Percentiles rank a stretch among this genome's conserved stretches.
Conservation (phyloP, 2,797 vertebrate genomes). For the Gymnodraco acuticeps region DNA sequence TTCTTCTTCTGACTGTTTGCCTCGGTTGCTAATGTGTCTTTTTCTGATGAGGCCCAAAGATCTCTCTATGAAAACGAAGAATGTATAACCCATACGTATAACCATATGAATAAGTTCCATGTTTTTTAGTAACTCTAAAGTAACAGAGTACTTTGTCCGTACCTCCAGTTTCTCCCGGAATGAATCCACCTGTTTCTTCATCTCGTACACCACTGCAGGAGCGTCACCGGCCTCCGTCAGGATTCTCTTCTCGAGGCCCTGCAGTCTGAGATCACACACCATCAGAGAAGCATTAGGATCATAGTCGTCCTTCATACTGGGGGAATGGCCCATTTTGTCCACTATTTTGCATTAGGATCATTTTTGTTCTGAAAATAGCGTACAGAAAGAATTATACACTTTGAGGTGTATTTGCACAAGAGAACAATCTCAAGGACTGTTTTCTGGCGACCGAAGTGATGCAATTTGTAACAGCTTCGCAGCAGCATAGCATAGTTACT, state of each 20-base stretch:
- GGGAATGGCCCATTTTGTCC: too few species aligned
- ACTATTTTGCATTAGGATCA: too few species aligned
- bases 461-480: too few species aligned
- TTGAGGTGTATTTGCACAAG: too few species aligned
- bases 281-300: neutral
- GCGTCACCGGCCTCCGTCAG: constrained; percentile 77
- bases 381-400: too few species aligned
- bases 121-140: neutral
- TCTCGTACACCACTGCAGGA: constrained; percentile 83
- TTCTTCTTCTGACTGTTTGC: neutral
- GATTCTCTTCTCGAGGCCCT: constrained; percentile 85
- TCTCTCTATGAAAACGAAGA: neutral
- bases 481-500: too few species aligned
- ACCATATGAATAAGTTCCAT: neutral
- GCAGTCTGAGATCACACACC: constrained; percentile 73
- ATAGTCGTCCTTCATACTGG: neutral
- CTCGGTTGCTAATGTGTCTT: neutral
- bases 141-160: neutral
- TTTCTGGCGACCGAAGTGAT: too few species aligned
- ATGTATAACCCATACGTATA: neutral
- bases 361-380: too few species aligned
- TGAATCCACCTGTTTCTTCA: constrained; percentile 87
- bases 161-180: constrained; percentile 87
- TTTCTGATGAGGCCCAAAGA: neutral
- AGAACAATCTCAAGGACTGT: too few species aligned